These are phyloP conservation scores for Bombylius major DNA, from an alignment of 2,888 invertebrate species.

Conservation along the genomic window DNA sequence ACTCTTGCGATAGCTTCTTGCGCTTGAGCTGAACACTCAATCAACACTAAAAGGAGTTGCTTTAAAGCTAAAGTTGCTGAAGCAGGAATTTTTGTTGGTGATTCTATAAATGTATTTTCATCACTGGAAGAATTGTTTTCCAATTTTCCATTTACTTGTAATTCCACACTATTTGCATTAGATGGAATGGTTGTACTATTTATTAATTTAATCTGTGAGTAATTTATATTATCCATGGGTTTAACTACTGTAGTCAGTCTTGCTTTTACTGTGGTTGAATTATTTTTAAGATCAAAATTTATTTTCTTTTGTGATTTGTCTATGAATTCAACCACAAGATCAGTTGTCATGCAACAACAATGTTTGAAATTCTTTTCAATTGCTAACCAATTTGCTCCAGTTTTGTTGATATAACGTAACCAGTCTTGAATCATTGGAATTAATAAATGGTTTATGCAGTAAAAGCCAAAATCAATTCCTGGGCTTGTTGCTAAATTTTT, in stretches of 20 bases:
- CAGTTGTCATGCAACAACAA: slow-evolving; percentile 85
- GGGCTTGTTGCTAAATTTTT: slow-evolving; percentile 65
- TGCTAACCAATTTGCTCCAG: slow-evolving; percentile 58
- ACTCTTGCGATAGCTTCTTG: slow-evolving; percentile 81
- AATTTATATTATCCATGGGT: slow-evolving; percentile 32
- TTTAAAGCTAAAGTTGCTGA: slow-evolving; percentile 69
- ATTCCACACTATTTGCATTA: slow-evolving; percentile 4
- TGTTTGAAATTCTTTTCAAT: slow-evolving; percentile 87
- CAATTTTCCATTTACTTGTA: background rate
- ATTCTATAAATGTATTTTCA: slow-evolving; percentile 36
- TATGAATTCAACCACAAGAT: slow-evolving; percentile 76
- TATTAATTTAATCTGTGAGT: slow-evolving; percentile 32
- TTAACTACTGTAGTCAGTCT: slow-evolving; percentile 28
- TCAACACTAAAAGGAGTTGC: slow-evolving; percentile 71
- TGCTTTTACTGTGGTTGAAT: slow-evolving; percentile 6
- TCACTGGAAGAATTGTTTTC: slow-evolving; percentile 19
- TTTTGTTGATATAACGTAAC: slow-evolving; percentile 64
- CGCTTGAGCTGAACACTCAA: slow-evolving; percentile 83
- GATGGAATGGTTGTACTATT: slow-evolving; percentile 20
- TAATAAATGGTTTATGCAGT: slow-evolving; percentile 82
- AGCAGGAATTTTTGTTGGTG: slow-evolving; percentile 41
- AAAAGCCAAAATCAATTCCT: slow-evolving; percentile 79
- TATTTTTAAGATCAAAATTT: background rate
- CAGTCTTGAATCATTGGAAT: slow-evolving; percentile 89
- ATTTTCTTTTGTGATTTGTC: slow-evolving; percentile 52